Base-by-base conservation (phyloP, 2,113 vertebrate species). In the Chaetura pelagica region DNA sequence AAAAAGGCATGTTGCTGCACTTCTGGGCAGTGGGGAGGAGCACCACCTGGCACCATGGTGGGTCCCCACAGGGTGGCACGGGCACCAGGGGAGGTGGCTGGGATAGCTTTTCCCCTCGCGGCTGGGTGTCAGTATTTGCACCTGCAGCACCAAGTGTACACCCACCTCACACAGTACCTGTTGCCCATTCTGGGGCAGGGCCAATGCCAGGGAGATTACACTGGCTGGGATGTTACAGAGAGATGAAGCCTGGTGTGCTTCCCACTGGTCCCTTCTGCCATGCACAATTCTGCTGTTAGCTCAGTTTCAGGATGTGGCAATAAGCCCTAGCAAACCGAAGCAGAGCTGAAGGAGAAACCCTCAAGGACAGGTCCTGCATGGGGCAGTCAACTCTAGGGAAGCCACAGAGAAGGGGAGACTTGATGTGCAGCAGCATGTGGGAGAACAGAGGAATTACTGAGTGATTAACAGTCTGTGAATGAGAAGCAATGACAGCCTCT, bases 11-110 rank as follows among this genome's bases (percentile, higher is more conserved):
- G 89, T 67, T 87, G 89, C 77, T 15, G 9, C 74, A 59, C 67
- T 72, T 80, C 59, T 91, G 67, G 71, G 83, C 69, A 2, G 1
- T 0, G 1, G 81, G 63, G 64, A 55, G 67, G 59, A 67, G 74
- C 15, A 7, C 75, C 48, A 55, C 44, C 62, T 0, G 2, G 90
- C 81, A 80, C 40, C 4, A 2, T 0, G 0, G 75, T 1, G 0
- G 52, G 32, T 82, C 57, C 66, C 62, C 2, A 1, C 13, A 2
- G 4, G 59, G 54, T 54, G 68, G 30, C 52, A 57, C 59, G 85
- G 84, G 62, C 52, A 2, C 16, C 0, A 0, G 35, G 54, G 86
- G 72, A 71, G 72, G 44, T 0, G 5, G 17, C n/a, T 1, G 3
- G 87, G 69, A 67, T 61, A 51, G 32, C n/a, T 69, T 38, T 68